phyloP scores from a whole-genome alignment of 2,113 vertebrate species.

The Hoplias malabaricus region DNA sequence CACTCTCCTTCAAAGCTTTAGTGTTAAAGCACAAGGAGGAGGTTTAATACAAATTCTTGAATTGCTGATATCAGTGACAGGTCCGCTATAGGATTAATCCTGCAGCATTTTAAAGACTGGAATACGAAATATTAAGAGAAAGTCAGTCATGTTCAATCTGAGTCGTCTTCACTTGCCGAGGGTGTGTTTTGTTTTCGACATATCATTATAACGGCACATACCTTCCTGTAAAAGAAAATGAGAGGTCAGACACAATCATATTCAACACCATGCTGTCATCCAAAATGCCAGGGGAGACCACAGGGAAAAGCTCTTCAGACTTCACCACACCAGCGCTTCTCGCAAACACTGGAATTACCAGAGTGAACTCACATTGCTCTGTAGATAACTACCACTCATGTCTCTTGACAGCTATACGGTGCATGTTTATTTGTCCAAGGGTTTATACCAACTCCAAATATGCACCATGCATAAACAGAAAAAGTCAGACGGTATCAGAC shows the following conservation, averaged over 20 bases:
- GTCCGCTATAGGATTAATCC: background rate
- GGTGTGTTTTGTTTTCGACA: slow-evolving; percentile 35
- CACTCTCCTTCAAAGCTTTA: background rate
- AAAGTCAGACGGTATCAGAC: no score
- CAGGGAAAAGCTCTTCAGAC: slow-evolving; percentile 19
- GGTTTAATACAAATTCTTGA: background rate
- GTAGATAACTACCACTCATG: background rate
- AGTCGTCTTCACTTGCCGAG: background rate
- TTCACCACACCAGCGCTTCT: background rate
- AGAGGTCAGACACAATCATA: slow-evolving; percentile 3
- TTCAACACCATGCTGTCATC: slow-evolving; percentile 6
- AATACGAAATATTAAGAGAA: background rate
- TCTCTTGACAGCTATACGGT: background rate
- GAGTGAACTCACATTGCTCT: background rate
- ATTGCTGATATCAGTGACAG: background rate
- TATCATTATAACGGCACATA: slow-evolving; percentile 1
- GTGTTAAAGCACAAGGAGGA: background rate
- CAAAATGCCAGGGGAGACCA: slow-evolving; percentile 10
- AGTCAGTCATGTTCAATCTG: background rate
- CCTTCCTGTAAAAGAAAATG: slow-evolving; percentile 14
- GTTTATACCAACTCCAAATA: background rate
- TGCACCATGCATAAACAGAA: background rate
- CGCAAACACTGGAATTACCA: background rate
- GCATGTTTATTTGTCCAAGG: background rate
- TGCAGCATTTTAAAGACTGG: background rate